Evolutionary conservation across 2,888 invertebrate genomes (phyloP).

Genomic region (Hemithea aestivaria): DNA sequence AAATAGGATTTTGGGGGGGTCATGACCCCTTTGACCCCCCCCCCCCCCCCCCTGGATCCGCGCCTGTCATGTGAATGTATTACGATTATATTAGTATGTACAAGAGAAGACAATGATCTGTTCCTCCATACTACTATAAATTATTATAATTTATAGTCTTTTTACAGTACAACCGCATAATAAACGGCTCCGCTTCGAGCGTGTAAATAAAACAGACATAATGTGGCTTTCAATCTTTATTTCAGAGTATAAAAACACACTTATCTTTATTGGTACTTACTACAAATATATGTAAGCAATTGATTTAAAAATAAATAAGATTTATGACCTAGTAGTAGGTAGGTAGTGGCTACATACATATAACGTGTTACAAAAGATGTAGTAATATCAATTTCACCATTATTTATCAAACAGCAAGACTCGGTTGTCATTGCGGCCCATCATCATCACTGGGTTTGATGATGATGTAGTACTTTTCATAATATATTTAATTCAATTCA

Average conservation of each 20-base stretch:
- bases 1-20: no score
- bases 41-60: no score
- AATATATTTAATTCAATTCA: no score
- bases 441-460: no score
- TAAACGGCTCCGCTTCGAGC: constrained; percentile 3
- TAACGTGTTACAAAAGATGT: no score
- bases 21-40: no score
- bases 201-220: constrained; percentile 9
- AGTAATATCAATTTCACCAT: no score
- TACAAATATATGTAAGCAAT: constrained; percentile 9
- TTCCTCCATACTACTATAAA: constrained; percentile 17
- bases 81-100: constrained; percentile 8
- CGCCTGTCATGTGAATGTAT: no score
- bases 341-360: background rate
- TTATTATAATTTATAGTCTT: constrained; percentile 26
- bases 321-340: no score
- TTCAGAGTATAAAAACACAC: constrained; percentile 11
- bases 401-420: no score
- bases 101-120: constrained; percentile 1
- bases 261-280: constrained; percentile 14
- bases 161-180: constrained; percentile 8
- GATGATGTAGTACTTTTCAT: no score
- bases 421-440: no score
- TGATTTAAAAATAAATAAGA: constrained; percentile 13
- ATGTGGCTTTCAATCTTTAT: constrained; percentile 19